Percentiles rank a stretch among this genome's conserved stretches.
Conservation (phyloP, 2,113 vertebrate species). For the Tenrec ecaudatus region DNA sequence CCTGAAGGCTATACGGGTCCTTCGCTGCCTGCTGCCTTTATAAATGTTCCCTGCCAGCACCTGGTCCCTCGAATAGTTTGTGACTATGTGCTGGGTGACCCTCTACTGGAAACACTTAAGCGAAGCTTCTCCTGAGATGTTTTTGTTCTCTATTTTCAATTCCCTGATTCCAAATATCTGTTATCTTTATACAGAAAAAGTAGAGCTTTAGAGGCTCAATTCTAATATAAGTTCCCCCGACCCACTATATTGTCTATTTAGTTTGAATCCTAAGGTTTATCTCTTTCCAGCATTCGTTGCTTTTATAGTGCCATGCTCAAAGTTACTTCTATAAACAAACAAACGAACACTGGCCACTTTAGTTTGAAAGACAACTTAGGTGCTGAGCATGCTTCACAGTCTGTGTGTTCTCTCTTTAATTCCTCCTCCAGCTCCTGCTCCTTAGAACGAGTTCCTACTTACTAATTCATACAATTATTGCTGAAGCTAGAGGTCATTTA, state of each 20-base stretch:
- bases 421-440: not conserved
- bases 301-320: not conserved
- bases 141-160: not conserved
- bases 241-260: not conserved
- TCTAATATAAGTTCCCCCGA: not conserved
- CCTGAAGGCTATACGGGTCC: not conserved
- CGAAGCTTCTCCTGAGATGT: not conserved
- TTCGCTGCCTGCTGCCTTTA: not conserved
- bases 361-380: not conserved
- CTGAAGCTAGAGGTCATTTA: not conserved
- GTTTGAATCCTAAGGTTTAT: not conserved
- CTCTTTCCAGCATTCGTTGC: not conserved
- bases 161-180: not conserved
- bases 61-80: not conserved
- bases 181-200: not conserved
- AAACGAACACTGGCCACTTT: not conserved
- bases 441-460: not conserved
- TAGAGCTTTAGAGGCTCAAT: not conserved
- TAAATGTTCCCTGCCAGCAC: not conserved
- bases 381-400: not conserved
- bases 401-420: not conserved
- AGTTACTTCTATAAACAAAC: not conserved
- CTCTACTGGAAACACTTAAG: not conserved
- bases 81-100: not conserved
- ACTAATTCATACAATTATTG: not conserved